Evolutionary conservation across 2,888 invertebrate genomes (phyloP), one percentile per base, ranked within the genome.

Genomic region (Patella pellucida): DNA sequence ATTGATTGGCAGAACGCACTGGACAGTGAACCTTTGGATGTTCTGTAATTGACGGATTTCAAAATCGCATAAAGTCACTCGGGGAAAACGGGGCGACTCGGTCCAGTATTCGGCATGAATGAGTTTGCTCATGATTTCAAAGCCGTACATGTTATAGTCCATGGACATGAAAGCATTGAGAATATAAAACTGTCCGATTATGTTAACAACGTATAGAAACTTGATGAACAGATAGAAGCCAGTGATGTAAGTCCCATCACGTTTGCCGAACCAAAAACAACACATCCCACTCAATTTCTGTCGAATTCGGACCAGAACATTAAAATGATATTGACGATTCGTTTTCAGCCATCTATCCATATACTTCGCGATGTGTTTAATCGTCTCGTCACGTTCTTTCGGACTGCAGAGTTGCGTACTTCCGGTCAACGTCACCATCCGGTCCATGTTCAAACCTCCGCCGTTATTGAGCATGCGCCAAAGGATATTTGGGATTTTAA

Each of bases 101-200:
- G 80, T 75, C 85, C 85, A 85, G 2, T 83, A 82, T 14, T 72
- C 76, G 71, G 80, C 79, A 52, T 78, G 76, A 23, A 79, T 71
- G 71, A 86, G 74, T 52, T 84, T 79, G 7, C 78, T 79, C 16
- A 87, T 56, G n/a, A 89, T 85, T 77, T 89, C 88, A 62, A 87
- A 84, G 7, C 89, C 89, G 74, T 85, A 87, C 12, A 87, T 71
- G 72, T 83, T 83, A 76, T 85, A 89, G 27, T 86, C 84, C 54
- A 85, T 87, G 14, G 87, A 83, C 78, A 89, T 81, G 77, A 89
- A 89, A 14, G 85, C 84, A 76, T 89, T 89, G 52, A 89, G 82
- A 12, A 89, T 78, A 79, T 86, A 89, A 71, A 90, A 86, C 81
- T 90, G 90, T 41, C 86, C 84, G 72, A 90, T 85, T 31, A 89